Evolutionary conservation across 1,140 invertebrate genomes (phyloP).

Genomic region (silkworm (Bombyx mori)): ASM3026992v2 NC_085112.1:67001-67500

Average conservation of each 20-base stretch:
- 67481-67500: too few species aligned
- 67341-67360: conserved; percentile 76
- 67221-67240: background rate
- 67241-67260: conserved; percentile 24
- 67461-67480: background rate
- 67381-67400: conserved; percentile 79
- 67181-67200: too few species aligned
- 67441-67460: conserved; percentile 78
- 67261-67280: conserved; percentile 74
- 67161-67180: too few species aligned
- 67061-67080: too few species aligned
- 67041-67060: too few species aligned
- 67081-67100: too few species aligned
- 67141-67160: too few species aligned
- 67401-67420: conserved; percentile 78
- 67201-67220: background rate
- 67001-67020: too few species aligned
- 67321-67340: conserved; percentile 75
- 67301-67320: conserved; percentile 77
- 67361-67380: conserved; percentile 76
- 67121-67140: too few species aligned
- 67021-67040: too few species aligned
- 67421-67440: conserved; percentile 78
- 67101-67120: too few species aligned
- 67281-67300: conserved; percentile 74